These are phyloP conservation scores for Neodon shergylaensis DNA, from an alignment of 2,113 vertebrate species.

Conservation along the genomic window DNA sequence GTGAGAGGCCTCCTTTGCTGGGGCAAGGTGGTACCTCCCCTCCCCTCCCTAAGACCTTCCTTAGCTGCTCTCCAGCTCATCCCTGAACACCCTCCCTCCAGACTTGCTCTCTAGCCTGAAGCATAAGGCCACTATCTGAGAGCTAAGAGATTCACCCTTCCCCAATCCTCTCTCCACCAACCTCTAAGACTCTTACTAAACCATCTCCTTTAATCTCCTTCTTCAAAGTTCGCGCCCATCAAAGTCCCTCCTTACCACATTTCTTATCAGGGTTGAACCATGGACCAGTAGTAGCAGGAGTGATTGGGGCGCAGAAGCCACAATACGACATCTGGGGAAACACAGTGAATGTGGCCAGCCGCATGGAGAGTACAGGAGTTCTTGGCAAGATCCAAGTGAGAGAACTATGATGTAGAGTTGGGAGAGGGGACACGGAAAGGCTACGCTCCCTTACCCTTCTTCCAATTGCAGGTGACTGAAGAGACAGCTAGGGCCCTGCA, in stretches of 20 bases:
- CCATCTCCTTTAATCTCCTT: background rate
- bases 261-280: constrained; percentile 90
- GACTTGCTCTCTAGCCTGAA: background rate
- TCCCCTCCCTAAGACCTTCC: background rate
- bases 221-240: background rate
- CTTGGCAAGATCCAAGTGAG: constrained; percentile 93
- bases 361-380: constrained; percentile 95
- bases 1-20: constrained; percentile 79
- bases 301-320: constrained; percentile 94
- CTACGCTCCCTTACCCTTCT: background rate
- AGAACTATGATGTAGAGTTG: background rate
- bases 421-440: background rate
- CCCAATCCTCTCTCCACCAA: no score
- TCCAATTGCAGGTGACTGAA: constrained; percentile 88
- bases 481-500: constrained; percentile 89
- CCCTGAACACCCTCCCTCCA: background rate
- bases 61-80: background rate
- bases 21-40: background rate
- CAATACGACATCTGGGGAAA: constrained; percentile 98
- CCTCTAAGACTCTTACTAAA: no score
- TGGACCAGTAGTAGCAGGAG: constrained; percentile 93
- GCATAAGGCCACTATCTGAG: background rate
- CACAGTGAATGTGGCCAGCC: constrained; percentile 94
- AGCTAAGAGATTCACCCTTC: background rate
- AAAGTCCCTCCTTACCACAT: background rate